Evolutionary conservation across 1,140 invertebrate species (phyloP).

Genomic region (Drosophila arawakana): DNA sequence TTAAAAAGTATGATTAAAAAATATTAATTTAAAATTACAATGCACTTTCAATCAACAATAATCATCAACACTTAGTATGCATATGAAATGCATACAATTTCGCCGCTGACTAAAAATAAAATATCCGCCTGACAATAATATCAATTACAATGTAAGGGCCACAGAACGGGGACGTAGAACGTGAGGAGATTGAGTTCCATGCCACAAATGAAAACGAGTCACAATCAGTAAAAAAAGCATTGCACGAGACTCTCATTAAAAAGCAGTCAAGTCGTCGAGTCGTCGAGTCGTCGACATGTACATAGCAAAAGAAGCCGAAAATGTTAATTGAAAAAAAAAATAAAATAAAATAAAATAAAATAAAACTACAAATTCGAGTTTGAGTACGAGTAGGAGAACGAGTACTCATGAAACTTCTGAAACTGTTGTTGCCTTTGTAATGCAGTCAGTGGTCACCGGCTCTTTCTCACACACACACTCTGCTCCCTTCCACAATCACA

Average conservation of each 20-base stretch:
- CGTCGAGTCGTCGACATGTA: slow-evolving; percentile 16
- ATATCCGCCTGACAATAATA: slow-evolving; percentile 74
- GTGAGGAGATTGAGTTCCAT: slow-evolving; percentile 51
- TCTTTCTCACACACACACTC: slow-evolving; percentile 16
- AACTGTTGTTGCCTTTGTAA: slow-evolving; percentile 29
- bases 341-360: background rate
- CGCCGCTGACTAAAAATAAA: slow-evolving; percentile 70
- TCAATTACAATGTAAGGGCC: slow-evolving; percentile 63
- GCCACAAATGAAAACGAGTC: slow-evolving; percentile 54
- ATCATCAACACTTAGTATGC: slow-evolving; percentile 30
- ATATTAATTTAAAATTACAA: slow-evolving; percentile 27
- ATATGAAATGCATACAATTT: slow-evolving; percentile 59
- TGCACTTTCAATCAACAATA: slow-evolving; percentile 51
- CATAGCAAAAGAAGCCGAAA: slow-evolving; percentile 63
- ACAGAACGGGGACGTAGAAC: background rate
- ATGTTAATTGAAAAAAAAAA: slow-evolving; percentile 59
- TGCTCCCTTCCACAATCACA: slow-evolving; percentile 51
- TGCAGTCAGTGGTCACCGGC: slow-evolving; percentile 44
- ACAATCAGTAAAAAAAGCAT: slow-evolving; percentile 21
- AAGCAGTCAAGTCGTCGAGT: slow-evolving; percentile 36
- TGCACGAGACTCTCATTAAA: slow-evolving; percentile 81
- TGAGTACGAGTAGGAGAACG: background rate
- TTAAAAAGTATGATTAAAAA: slow-evolving; percentile 3
- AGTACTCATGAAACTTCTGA: background rate
- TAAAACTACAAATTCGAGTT: slow-evolving; percentile 35